These are phyloP conservation scores for Zosterops japonicus DNA, from an alignment of 2,113 vertebrate species.

Conservation along the genomic window DNA sequence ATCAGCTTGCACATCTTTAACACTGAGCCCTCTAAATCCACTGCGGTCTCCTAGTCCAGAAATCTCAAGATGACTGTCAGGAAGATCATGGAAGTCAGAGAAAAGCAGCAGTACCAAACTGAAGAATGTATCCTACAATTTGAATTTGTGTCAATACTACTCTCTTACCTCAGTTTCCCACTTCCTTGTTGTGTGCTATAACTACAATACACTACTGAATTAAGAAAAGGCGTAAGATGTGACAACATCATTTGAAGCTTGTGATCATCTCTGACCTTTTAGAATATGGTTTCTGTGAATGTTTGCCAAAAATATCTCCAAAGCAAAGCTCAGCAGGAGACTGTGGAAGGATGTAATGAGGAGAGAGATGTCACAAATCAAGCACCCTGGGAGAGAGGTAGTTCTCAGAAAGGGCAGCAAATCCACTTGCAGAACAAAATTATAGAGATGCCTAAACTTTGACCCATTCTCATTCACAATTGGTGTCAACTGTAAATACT, in stretches of 20 bases:
- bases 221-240: not conserved
- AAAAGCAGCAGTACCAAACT: not conserved
- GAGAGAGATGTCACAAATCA: fast-evolving
- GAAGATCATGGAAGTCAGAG: not conserved
- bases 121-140: not conserved
- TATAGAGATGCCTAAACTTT: not conserved
- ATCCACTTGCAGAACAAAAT: not conserved
- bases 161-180: not conserved
- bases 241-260: not conserved
- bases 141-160: not conserved
- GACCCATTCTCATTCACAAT: not conserved
- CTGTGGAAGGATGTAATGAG: not conserved
- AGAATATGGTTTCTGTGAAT: not conserved
- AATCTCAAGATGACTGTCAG: not conserved
- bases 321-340: not conserved
- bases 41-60: not conserved
- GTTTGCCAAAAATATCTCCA: not conserved
- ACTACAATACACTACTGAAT: too few species aligned
- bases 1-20: not conserved
- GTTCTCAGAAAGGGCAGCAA: not conserved
- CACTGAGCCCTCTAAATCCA: not conserved
- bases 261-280: not conserved
- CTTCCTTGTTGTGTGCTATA: not conserved
- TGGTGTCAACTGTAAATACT: not conserved
- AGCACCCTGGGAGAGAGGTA: not conserved